Evolutionary conservation across 2,888 invertebrate genomes (phyloP).

Genomic region (Lomographa bimaculata): DNA sequence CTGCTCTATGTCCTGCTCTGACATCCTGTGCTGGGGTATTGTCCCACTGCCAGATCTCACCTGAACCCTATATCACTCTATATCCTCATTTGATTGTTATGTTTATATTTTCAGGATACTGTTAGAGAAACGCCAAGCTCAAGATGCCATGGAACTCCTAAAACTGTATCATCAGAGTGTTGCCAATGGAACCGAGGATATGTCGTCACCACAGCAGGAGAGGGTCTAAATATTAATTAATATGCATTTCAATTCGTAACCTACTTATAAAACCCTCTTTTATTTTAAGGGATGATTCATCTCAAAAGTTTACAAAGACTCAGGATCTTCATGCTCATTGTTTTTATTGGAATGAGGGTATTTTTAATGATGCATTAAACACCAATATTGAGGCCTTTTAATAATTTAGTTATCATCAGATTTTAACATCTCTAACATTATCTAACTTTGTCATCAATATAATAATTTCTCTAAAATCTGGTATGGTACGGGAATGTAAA

Average conservation of each 20-base stretch:
- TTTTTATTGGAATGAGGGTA: conserved; percentile 34
- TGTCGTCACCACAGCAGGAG: conserved; percentile 74
- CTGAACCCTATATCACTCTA: too few species aligned
- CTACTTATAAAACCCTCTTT: conserved; percentile 61
- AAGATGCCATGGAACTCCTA: conserved; percentile 93
- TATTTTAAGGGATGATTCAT: conserved; percentile 68
- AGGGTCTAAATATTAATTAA: conserved; percentile 54
- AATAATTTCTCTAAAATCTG: conserved; percentile 2
- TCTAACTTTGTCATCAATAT: background rate
- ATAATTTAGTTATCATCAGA: conserved; percentile 38
- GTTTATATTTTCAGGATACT: conserved; percentile 85
- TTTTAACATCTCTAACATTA: conserved; percentile 2
- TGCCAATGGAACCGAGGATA: conserved; percentile 75
- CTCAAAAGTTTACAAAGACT: conserved; percentile 80
- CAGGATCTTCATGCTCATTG: conserved; percentile 16
- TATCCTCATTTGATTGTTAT: too few species aligned
- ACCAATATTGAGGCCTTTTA: conserved; percentile 73
- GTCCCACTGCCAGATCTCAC: too few species aligned
- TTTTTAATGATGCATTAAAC: conserved; percentile 40
- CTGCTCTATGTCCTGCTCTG: too few species aligned
- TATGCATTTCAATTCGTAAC: conserved; percentile 37
- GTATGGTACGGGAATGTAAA: conserved; percentile 1
- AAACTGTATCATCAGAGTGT: conserved; percentile 87
- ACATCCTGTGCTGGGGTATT: too few species aligned
- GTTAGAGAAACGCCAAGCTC: conserved; percentile 92